Conservation (phyloP, 2,888 invertebrate genomes). For the Drosophila anomelani region DNA sequence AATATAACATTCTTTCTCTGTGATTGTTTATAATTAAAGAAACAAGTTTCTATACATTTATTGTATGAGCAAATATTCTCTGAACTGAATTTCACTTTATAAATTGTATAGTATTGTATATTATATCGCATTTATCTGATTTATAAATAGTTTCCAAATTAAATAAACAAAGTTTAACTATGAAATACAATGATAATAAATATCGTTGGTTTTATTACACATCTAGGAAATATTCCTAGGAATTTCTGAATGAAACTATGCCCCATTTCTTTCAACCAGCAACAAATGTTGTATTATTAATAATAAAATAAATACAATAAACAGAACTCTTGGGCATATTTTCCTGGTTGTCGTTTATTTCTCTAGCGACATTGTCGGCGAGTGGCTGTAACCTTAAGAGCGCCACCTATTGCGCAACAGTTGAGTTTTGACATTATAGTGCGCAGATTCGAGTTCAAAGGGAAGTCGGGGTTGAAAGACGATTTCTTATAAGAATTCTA, state of each 20-base stretch:
- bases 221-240: not conserved
- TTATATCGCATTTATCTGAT: not conserved
- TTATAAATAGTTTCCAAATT: not conserved
- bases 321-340: not conserved
- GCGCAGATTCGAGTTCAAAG: constrained; percentile 57
- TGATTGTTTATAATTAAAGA: not conserved
- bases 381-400: constrained; percentile 41
- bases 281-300: not conserved
- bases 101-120: not conserved
- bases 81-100: not conserved
- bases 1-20: not conserved
- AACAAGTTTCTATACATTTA: not conserved
- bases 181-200: not conserved
- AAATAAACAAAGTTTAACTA: not conserved
- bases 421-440: constrained; percentile 14
- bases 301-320: constrained; percentile 2
- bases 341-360: not conserved
- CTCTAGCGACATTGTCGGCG: constrained; percentile 36
- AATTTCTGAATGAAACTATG: too few relatives aligned
- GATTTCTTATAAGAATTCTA: constrained; percentile 57
- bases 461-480: constrained; percentile 41
- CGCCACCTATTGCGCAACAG: constrained; percentile 67
- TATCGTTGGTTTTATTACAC: too few relatives aligned
- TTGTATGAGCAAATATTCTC: not conserved
- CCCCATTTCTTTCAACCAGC: not conserved